These are phyloP conservation scores for Nesoenas mayeri DNA, from an alignment of 2,113 vertebrate species.

Conservation along the genomic window DNA sequence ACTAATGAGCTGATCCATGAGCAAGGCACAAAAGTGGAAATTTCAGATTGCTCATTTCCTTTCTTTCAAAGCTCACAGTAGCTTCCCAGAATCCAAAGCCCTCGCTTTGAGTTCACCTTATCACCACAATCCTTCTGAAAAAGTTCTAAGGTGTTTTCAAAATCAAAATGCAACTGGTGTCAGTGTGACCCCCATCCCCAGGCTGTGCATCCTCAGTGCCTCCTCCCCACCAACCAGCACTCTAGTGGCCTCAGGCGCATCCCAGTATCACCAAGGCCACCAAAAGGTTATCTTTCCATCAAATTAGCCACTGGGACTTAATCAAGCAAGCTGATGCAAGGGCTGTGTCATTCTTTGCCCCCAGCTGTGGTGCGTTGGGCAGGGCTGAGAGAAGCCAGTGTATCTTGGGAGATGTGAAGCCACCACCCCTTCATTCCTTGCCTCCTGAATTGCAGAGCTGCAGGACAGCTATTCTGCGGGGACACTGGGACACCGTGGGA, in stretches of 20 bases:
- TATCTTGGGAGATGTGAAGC: background rate
- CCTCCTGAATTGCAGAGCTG: background rate
- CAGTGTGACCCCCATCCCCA: accelerated
- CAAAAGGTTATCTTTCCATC: background rate
- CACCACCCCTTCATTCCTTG: background rate
- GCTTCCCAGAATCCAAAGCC: background rate
- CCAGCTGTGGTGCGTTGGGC: background rate
- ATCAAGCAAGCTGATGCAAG: background rate
- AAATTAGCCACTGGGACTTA: background rate
- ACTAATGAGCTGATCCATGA: background rate
- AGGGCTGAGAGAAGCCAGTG: background rate
- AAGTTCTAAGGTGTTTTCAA: background rate
- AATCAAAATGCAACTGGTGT: background rate
- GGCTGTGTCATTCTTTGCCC: background rate
- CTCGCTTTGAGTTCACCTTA: background rate
- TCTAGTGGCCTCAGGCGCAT: background rate
- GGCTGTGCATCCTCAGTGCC: too few species aligned
- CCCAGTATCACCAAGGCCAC: background rate
- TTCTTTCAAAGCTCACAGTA: background rate
- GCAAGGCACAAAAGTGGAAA: background rate
- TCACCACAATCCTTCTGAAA: background rate
- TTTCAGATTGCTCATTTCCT: background rate
- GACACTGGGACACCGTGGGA: accelerated
- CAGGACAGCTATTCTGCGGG: background rate
- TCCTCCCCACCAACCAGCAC: background rate